Base-by-base conservation (phyloP, 2,113 vertebrate species). In the Alexandromys fortis region DNA sequence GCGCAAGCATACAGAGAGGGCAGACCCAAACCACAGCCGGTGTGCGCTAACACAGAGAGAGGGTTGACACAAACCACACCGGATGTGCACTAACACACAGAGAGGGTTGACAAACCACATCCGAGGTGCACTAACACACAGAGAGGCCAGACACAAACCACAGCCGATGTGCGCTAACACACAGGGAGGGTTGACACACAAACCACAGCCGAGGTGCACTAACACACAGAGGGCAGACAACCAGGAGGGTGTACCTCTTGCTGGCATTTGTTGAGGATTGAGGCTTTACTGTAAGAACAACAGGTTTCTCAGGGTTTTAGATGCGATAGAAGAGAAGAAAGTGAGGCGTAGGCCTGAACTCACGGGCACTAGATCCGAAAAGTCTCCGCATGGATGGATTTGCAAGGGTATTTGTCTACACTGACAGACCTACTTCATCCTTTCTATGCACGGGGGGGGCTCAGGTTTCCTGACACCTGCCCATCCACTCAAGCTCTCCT, bases 241-340 rank as follows among this genome's bases (percentile, higher is more conserved):
- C 55, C 55, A 58, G 19, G 55, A 58, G 55, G 55, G 55, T 58
- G 5, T 68, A 94, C 92, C 26, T 96, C 33, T 88, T 24, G 22
- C 33, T 86, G 52, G 77, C 33, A 86, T 63, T 81, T 82, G 49
- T 63, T 79, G 85, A 96, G 86, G 30, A 67, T 0, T 93, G 73
- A 52, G 22, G 81, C 10, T 85, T 93, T 90, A 79, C 10, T 22
- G 5, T 42, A 88, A 91, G 76, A 70, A 91, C 77, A 93, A 28
- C 79, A 45, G 82, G 24, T 76, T 26, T 93, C 81, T 91, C 35
- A 55, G 63, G 85, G 61, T 83, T 47, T 12, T 45, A 58, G 14
- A 85, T 13, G 17, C 1, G 24, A 85, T 2, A 14, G 30, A 65
- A 85, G 76, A 87, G 7, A 73, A 87, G 7, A 73, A 14, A 94